Evolutionary conservation across 2,888 invertebrate genomes (phyloP).

Genomic region (Stictocephala bisonia): DNA sequence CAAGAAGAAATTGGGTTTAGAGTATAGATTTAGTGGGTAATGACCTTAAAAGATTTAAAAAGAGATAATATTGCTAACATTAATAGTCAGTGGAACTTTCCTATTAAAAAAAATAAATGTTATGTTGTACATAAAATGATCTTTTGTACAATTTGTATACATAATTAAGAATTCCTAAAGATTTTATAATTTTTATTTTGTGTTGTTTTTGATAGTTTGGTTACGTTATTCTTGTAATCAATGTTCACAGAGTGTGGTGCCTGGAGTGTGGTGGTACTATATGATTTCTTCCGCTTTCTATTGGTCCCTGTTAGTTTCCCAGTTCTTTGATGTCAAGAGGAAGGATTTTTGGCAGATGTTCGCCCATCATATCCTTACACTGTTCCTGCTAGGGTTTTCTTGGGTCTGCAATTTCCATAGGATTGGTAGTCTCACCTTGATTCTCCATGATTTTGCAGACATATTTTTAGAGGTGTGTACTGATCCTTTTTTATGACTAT

Average conservation of each 20-base stretch:
- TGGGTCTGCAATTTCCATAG: conserved; percentile 95
- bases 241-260: conserved; percentile 76
- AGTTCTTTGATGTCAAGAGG: conserved; percentile 92
- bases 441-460: conserved; percentile 91
- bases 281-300: conserved; percentile 96
- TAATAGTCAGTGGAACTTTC: no score
- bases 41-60: no score
- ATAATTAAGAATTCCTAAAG: no score
- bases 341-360: conserved; percentile 99
- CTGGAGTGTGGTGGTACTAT: conserved; percentile 96
- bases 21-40: no score
- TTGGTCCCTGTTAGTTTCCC: conserved; percentile 92
- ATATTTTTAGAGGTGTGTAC: conserved; percentile 84
- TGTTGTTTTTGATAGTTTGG: no score
- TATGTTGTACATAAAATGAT: no score
- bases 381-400: conserved; percentile 89
- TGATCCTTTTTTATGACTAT: conserved; percentile 45
- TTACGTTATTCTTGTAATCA: no score
- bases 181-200: no score
- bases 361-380: conserved; percentile 94
- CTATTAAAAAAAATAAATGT: no score
- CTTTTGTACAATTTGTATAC: no score
- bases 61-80: no score
- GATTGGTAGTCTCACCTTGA: conserved; percentile 88
- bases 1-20: no score